Percentiles rank a stretch among this genome's conserved stretches.
phyloP scores from a whole-genome alignment of 2,888 invertebrate genomes.

The Hylaea fasciaria region DNA sequence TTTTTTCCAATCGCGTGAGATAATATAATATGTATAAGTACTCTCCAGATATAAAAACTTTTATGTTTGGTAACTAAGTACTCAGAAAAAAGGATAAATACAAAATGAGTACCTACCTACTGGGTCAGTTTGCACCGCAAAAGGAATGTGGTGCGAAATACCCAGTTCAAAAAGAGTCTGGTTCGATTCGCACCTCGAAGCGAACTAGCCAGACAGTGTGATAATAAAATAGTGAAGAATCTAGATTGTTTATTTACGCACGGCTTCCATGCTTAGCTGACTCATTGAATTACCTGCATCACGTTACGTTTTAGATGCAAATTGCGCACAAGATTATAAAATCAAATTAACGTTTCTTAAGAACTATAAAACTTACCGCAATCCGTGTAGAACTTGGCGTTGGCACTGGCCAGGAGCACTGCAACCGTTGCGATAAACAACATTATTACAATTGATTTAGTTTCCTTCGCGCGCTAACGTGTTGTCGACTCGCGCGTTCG shows the following conservation, averaged over 20 bases:
- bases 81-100: too few relatives aligned
- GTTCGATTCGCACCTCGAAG: too few relatives aligned
- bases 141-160: too few relatives aligned
- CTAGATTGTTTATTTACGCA: background rate
- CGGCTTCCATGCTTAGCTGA: background rate
- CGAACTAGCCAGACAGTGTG: too few relatives aligned
- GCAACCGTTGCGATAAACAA: conserved; percentile 63
- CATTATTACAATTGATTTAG: conserved; percentile 54
- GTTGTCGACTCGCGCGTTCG: conserved; percentile 70
- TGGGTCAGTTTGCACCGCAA: too few relatives aligned
- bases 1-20: too few relatives aligned
- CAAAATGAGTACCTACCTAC: too few relatives aligned
- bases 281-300: background rate
- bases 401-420: conserved; percentile 67
- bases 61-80: too few relatives aligned
- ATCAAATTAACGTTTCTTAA: too few relatives aligned
- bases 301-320: background rate
- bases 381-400: conserved; percentile 77
- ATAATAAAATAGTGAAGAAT: background rate
- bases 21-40: too few relatives aligned
- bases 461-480: conserved; percentile 73
- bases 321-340: conserved; percentile 12
- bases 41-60: too few relatives aligned
- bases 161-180: too few relatives aligned
- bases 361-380: conserved; percentile 67